Evolutionary conservation across 2,888 invertebrate genomes (phyloP), one percentile per base, ranked within the genome.

Genomic region (Drosophila acutilabella): DNA sequence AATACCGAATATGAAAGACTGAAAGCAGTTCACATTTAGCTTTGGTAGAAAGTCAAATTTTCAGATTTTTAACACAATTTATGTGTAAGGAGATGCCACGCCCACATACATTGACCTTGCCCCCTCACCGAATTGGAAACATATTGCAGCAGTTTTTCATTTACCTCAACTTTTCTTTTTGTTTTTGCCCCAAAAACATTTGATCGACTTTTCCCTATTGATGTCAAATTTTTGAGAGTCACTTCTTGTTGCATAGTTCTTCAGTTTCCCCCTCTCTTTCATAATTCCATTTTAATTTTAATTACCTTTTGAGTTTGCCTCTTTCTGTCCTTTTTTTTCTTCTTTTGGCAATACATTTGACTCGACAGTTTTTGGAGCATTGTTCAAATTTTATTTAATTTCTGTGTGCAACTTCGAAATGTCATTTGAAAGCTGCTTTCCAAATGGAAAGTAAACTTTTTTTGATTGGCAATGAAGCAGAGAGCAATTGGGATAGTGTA

Each of bases 231-330:
- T 57, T 74, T 53, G 58, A 80, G 64, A 78, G 71, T 78, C 68
- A 53, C 71, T 79, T 56, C 68, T 74, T 57, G 58, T 60, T 42
- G 41, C 50, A 51, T 56, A 66, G 33, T 58, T 67, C 30, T 44
- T 11, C 58, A 58, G 64, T 73, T 70, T 64, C 41, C 47, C 45
- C 45, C 36, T 13, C 23, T 16, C 23, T 78, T 67, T 69, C 58
- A 67, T 65, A 18, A 71, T 83, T 42, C 52, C 52, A 67, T 77
- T 83, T 61, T 62, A 59, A 64, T 87, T 83, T 69, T 79, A 88
- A 75, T 75, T 88, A 75, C 50, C 44, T 47, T 59, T 62, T 16
- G 23, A 16, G 44, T 44, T 20, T 33, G 3, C 11, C 23, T 16
- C 36, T 13, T 36, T 36, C 13, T 36, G 4, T 36, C 36, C 11